Conservation (phyloP, 2,888 invertebrate genomes). For the Diogma glabrata region DNA sequence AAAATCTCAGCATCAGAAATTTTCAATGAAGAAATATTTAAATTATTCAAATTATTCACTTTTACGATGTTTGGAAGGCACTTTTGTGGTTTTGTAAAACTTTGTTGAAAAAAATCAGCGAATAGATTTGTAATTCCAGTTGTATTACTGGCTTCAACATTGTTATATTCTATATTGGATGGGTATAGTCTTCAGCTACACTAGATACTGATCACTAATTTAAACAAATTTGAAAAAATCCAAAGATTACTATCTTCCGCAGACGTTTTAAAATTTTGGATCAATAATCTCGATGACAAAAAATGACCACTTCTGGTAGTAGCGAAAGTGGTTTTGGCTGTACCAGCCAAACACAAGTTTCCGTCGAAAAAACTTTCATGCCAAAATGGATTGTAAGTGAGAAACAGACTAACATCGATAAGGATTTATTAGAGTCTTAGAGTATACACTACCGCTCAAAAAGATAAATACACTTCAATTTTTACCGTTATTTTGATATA, state of each 20-base stretch:
- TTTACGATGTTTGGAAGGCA: too few species aligned
- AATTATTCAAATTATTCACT: too few species aligned
- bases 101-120: too few species aligned
- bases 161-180: too few species aligned
- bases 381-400: conserved; percentile 4
- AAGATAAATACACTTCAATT: too few species aligned
- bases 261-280: neutral
- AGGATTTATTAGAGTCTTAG: conserved; percentile 6
- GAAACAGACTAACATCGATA: neutral
- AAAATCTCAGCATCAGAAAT: too few species aligned
- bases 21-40: too few species aligned
- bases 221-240: neutral
- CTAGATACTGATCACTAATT: neutral
- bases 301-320: conserved; percentile 1
- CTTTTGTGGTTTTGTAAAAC: too few species aligned
- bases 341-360: neutral
- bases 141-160: too few species aligned
- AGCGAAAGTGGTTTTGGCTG: neutral
- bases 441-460: too few species aligned
- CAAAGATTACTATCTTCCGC: neutral
- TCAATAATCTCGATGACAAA: neutral
- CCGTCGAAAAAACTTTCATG: neutral
- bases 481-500: too few species aligned
- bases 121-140: too few species aligned
- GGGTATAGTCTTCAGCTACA: neutral